phyloP scores from a whole-genome alignment of 2,888 invertebrate species.

The Cynaeus angustus region DNA sequence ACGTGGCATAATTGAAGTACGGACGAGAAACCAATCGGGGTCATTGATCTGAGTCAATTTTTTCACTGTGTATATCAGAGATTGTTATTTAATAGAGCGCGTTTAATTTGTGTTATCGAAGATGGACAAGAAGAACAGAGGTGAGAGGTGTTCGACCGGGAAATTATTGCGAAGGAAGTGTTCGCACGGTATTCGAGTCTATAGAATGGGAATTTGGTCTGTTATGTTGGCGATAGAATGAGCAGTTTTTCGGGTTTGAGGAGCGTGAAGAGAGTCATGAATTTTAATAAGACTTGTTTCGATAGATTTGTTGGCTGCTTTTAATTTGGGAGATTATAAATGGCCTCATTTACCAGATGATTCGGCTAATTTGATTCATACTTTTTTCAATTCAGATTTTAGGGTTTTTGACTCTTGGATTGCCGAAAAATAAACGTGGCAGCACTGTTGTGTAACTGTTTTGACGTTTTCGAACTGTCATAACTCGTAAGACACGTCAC shows the following conservation, averaged over 20 bases:
- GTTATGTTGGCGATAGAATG: not conserved
- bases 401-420: too few relatives aligned
- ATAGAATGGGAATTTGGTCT: not conserved
- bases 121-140: not conserved
- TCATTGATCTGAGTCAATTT: not conserved
- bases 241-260: slow-evolving; percentile 1
- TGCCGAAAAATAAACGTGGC: too few relatives aligned
- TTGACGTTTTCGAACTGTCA: too few relatives aligned
- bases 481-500: too few relatives aligned
- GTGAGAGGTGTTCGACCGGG: slow-evolving; percentile 2
- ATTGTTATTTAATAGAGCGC: slow-evolving; percentile 28
- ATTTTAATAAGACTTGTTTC: not conserved
- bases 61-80: not conserved
- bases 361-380: too few relatives aligned
- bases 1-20: not conserved
- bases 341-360: too few relatives aligned
- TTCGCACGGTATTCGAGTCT: not conserved
- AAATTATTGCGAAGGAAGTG: not conserved
- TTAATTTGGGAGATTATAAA: too few relatives aligned
- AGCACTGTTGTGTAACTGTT: too few relatives aligned
- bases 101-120: slow-evolving; percentile 19
- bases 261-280: not conserved
- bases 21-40: not conserved
- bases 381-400: too few relatives aligned
- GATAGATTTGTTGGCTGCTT: too few relatives aligned